phyloP scores from a whole-genome alignment of 2,797 vertebrate species.

The Nyctibius grandis region DNA sequence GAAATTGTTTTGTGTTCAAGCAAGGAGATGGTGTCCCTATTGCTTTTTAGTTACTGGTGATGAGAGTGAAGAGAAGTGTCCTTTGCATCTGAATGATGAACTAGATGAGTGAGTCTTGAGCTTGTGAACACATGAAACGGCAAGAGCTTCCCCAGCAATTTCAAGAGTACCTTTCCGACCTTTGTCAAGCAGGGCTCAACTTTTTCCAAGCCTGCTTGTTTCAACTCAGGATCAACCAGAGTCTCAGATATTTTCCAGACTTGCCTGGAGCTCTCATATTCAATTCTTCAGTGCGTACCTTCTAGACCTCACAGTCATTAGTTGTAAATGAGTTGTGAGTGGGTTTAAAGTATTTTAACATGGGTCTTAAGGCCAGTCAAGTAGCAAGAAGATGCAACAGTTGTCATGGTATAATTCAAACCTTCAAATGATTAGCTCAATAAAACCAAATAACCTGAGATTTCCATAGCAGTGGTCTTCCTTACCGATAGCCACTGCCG shows the following conservation, averaged over 20 bases:
- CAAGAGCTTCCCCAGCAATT: background rate
- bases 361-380: background rate
- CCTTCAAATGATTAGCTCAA: background rate
- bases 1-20: background rate
- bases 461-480: background rate
- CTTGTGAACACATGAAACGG: background rate
- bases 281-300: background rate
- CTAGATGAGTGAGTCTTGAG: background rate
- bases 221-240: background rate
- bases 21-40: background rate
- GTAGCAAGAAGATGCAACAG: background rate
- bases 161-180: background rate
- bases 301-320: too few relatives aligned
- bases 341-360: background rate
- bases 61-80: background rate
- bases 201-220: background rate
- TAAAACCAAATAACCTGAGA: background rate
- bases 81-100: background rate
- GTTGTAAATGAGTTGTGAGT: background rate
- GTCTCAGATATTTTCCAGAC: background rate
- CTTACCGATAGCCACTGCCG: background rate
- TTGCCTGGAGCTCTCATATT: background rate
- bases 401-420: background rate
- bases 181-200: fast-evolving
- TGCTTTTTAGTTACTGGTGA: background rate